These are phyloP conservation scores for Montipora sp. DNA, from an alignment of 64 coral and sea anemone genomes.

Conservation along the genomic window DNA sequence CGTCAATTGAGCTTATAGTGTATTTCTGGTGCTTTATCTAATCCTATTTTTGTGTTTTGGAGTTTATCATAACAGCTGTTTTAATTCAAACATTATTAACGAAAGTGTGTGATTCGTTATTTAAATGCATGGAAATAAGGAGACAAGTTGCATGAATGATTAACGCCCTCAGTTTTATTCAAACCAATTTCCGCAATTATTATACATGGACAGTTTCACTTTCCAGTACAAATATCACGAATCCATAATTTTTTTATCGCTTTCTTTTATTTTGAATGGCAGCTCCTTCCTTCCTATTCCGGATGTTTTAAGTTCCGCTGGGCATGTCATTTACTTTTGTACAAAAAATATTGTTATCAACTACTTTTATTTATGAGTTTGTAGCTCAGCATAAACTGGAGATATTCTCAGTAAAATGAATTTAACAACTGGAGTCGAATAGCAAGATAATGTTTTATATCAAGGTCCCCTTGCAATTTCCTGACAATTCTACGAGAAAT, in stretches of 20 bases:
- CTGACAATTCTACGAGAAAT: neutral
- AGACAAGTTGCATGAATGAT: constrained; percentile 43
- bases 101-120: neutral
- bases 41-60: neutral
- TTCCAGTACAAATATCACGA: neutral
- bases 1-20: too few species aligned
- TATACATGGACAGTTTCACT: neutral
- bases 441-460: neutral
- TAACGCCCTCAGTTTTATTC: constrained; percentile 7
- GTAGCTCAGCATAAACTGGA: neutral
- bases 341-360: constrained; percentile 40
- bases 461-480: neutral
- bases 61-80: neutral
- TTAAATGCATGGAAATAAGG: neutral
- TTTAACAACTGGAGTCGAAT: neutral
- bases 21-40: too few species aligned
- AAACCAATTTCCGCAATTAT: neutral
- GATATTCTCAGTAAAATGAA: neutral
- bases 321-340: neutral
- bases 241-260: neutral
- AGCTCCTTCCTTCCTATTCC: neutral
- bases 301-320: neutral
- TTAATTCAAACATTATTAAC: neutral
- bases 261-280: neutral
- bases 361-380: neutral